Evolutionary conservation across 2,797 vertebrate genomes (phyloP).

Genomic region (Scolopax rusticola): DNA sequence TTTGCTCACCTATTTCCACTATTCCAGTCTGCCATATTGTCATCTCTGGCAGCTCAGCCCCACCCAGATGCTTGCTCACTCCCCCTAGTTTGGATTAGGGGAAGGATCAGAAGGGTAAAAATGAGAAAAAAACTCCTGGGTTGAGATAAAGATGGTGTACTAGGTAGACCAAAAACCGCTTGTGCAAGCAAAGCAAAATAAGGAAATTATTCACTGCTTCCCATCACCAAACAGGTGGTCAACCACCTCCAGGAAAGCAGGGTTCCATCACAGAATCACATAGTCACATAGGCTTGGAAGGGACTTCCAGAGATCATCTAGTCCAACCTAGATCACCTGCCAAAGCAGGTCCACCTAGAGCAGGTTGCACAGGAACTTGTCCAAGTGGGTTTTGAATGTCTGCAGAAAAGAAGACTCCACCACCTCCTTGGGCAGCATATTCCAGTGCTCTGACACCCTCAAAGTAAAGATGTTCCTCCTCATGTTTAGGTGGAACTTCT

Average conservation of each 20-base stretch:
- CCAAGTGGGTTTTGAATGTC: no score
- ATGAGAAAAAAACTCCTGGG: fast-evolving
- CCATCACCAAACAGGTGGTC: neutral
- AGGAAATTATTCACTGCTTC: neutral
- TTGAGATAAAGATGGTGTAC: neutral
- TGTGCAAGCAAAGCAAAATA: neutral
- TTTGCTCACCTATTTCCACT: neutral
- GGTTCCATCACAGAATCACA: neutral
- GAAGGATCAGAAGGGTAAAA: neutral
- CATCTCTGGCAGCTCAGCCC: neutral
- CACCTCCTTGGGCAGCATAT: no score
- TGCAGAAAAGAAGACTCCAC: no score
- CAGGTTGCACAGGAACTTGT: no score
- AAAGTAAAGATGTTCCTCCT: no score
- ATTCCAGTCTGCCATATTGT: neutral
- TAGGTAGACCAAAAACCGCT: fast-evolving
- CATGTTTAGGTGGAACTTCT: no score
- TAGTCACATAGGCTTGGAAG: no score
- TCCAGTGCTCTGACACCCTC: no score
- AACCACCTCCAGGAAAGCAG: neutral
- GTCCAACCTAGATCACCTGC: no score
- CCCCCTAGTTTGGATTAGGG: fast-evolving
- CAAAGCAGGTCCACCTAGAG: no score
- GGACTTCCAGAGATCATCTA: no score
- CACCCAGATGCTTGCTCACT: fast-evolving